A percentile compares a stretch with the other conserved stretches of the same genome.
phyloP scores from a whole-genome alignment of 2,113 vertebrate genomes.

The Lycocorax pyrrhopterus region DNA sequence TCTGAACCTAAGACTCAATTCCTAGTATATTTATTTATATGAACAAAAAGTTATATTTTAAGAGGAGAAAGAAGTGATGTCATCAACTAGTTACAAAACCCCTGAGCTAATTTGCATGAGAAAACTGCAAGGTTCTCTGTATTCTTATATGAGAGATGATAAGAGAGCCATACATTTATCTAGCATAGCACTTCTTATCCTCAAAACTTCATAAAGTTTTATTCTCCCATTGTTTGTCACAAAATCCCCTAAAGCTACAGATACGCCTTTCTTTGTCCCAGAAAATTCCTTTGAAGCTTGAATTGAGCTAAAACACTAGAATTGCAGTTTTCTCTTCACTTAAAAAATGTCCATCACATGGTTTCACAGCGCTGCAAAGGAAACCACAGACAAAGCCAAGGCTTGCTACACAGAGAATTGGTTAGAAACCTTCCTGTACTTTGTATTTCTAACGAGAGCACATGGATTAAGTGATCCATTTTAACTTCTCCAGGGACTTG shows the following conservation, averaged over 20 bases:
- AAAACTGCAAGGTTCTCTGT: background rate
- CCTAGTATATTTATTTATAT: background rate
- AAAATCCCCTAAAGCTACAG: slow-evolving; percentile 27
- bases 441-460: background rate
- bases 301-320: slow-evolving; percentile 1
- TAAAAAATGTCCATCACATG: background rate
- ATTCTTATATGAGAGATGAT: background rate
- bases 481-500: background rate
- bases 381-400: background rate
- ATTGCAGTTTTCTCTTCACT: background rate
- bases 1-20: background rate
- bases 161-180: background rate
- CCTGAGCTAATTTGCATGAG: slow-evolving; percentile 21
- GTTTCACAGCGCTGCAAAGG: background rate
- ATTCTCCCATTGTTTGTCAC: slow-evolving; percentile 17
- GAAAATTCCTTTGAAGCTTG: slow-evolving; percentile 45
- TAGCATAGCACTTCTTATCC: background rate
- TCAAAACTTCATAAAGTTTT: slow-evolving; percentile 12
- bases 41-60: background rate
- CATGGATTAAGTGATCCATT: background rate
- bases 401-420: background rate
- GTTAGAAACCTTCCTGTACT: background rate
- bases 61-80: background rate
- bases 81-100: background rate
- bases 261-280: background rate